Conservation (phyloP, 2,888 invertebrate species). For the Pachymerium ferrugineum region DNA sequence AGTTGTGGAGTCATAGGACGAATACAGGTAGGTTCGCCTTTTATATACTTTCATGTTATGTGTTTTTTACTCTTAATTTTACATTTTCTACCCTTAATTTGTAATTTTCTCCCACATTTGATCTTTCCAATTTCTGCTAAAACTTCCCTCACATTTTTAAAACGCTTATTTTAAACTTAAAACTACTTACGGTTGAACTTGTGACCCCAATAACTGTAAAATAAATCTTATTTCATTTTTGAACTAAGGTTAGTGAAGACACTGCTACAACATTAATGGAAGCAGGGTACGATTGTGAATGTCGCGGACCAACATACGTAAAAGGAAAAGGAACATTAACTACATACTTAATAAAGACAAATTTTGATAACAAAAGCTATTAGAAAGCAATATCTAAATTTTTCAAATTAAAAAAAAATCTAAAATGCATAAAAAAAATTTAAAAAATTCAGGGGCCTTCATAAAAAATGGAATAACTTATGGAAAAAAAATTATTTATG, state of each 20-base stretch:
- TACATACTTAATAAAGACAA: constrained; percentile 87
- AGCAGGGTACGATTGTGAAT: constrained; percentile 80
- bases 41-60: too few relatives aligned
- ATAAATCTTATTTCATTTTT: background rate
- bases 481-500: constrained; percentile 6
- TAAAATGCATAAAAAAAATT: background rate
- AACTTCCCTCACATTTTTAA: background rate
- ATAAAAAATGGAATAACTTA: background rate
- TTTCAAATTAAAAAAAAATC: background rate
- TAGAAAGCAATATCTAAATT: background rate
- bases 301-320: constrained; percentile 85
- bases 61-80: too few relatives aligned
- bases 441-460: constrained; percentile 2
- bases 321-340: constrained; percentile 89
- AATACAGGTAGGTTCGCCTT: constrained; percentile 59
- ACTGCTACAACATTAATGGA: constrained; percentile 76
- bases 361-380: constrained; percentile 54
- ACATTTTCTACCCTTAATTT: too few relatives aligned
- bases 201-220: background rate
- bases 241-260: constrained; percentile 66
- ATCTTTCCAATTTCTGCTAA: too few relatives aligned
- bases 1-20: constrained; percentile 84
- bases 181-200: too few relatives aligned
- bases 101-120: too few relatives aligned
- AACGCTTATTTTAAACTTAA: background rate